These are phyloP conservation scores for Hydriomena furcata DNA, from an alignment of 2,888 invertebrate species.

Conservation along the genomic window DNA sequence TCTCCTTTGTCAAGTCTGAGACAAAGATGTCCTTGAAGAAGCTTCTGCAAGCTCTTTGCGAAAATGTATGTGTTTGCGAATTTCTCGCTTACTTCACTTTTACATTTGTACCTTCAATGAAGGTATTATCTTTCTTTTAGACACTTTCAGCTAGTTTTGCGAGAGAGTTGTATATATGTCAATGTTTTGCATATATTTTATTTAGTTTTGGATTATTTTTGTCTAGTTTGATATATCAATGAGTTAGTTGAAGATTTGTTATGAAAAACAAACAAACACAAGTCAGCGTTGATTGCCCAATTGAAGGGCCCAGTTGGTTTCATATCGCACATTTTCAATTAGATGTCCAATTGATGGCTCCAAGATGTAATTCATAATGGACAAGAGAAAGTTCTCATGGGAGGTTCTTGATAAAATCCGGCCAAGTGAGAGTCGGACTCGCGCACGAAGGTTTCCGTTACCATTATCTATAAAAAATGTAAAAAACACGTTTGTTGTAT, in stretches of 20 bases:
- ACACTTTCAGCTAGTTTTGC: background rate
- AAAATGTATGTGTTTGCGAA: background rate
- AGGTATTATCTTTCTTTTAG: background rate
- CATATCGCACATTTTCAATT: constrained; percentile 71
- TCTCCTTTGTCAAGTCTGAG: constrained; percentile 34
- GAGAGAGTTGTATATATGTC: too few species aligned
- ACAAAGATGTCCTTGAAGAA: constrained; percentile 35
- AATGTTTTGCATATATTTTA: too few species aligned
- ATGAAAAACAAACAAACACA: constrained; percentile 39
- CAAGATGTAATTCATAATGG: constrained; percentile 43
- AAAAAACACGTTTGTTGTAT: too few species aligned
- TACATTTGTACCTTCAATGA: too few species aligned
- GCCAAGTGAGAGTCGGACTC: too few species aligned
- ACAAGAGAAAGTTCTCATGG: constrained; percentile 65
- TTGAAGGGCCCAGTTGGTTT: constrained; percentile 45
- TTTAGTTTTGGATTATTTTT: too few species aligned
- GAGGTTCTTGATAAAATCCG: constrained; percentile 47
- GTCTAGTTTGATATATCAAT: background rate
- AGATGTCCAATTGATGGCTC: constrained; percentile 60
- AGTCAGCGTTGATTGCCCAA: constrained; percentile 33
- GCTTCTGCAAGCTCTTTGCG: constrained; percentile 5
- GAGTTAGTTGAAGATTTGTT: background rate
- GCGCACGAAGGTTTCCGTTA: too few species aligned
- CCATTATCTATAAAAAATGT: too few species aligned
- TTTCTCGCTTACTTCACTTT: too few species aligned